A percentile compares a stretch with the other conserved stretches of the same genome.
Evolutionary conservation across 2,113 vertebrate species (phyloP).

Genomic region (Acanthisitta chloris): DNA sequence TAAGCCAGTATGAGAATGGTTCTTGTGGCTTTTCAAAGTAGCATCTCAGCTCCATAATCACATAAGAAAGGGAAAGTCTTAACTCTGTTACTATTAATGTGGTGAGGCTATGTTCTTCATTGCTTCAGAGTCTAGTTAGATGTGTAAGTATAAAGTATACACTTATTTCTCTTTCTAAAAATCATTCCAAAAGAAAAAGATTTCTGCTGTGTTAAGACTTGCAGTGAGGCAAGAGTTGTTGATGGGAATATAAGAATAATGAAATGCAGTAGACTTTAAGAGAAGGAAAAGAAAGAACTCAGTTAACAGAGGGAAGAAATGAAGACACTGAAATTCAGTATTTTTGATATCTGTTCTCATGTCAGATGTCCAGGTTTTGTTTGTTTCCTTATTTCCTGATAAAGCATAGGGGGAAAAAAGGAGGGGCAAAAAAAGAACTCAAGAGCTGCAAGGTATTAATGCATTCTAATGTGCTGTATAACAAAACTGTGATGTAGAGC

Average conservation of each 20-base stretch:
- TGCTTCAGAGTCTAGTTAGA: background rate
- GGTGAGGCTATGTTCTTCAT: background rate
- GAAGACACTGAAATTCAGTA: background rate
- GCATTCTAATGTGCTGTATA: background rate
- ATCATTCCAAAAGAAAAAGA: background rate
- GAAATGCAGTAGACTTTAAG: background rate
- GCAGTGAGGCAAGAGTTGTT: background rate
- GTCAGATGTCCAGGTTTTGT: background rate
- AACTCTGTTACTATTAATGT: background rate
- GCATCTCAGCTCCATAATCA: background rate
- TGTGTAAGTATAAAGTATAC: background rate
- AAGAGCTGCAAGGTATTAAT: background rate
- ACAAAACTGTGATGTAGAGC: background rate
- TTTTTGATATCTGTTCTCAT: background rate
- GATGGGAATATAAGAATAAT: background rate
- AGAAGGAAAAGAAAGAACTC: background rate
- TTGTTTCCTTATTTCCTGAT: background rate
- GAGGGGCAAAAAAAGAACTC: rapidly evolving
- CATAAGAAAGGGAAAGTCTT: background rate
- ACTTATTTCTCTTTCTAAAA: background rate
- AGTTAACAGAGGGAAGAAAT: background rate
- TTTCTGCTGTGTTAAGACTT: background rate
- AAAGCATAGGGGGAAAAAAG: background rate
- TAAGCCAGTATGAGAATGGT: background rate
- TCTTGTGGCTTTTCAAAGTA: background rate